Evolutionary conservation across 2,888 invertebrate genomes (phyloP).

Genomic region (Mechanitis messenoides): DNA sequence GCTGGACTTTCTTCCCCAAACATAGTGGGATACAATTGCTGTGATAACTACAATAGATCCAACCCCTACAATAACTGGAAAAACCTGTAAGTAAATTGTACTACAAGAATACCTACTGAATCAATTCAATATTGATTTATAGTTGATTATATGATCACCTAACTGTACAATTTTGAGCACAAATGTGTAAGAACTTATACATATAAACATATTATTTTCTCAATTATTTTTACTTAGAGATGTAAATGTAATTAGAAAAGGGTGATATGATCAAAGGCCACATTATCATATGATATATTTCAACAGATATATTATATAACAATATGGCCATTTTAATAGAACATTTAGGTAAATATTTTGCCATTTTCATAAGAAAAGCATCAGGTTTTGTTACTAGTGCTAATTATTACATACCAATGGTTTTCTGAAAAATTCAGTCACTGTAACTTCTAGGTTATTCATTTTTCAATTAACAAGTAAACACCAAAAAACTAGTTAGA

Average conservation of each 20-base stretch:
- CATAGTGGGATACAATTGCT: conserved; percentile 77
- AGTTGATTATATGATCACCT: too few species aligned
- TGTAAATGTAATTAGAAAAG: too few species aligned
- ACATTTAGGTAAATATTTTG: neutral
- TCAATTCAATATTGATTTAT: too few species aligned
- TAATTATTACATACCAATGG: conserved; percentile 16
- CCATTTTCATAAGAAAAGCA: too few species aligned
- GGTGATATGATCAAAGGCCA: too few species aligned
- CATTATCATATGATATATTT: neutral
- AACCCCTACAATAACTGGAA: conserved; percentile 78
- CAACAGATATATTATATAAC: neutral
- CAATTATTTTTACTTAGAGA: too few species aligned
- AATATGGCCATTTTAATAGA: neutral
- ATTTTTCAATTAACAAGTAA: conserved; percentile 16
- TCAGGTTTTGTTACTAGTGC: conserved; percentile 10
- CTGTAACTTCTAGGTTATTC: conserved; percentile 23
- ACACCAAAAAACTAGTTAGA: too few species aligned
- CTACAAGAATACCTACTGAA: too few species aligned
- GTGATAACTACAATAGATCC: conserved; percentile 77
- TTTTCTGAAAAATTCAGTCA: conserved; percentile 14
- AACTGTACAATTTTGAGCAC: too few species aligned
- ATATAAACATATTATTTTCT: too few species aligned
- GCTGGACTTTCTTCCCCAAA: conserved; percentile 57
- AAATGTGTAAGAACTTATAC: too few species aligned
- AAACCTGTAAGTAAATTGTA: conserved; percentile 52